These are phyloP conservation scores for Agrochola litura DNA, from an alignment of 2,888 invertebrate genomes.

Conservation along the genomic window DNA sequence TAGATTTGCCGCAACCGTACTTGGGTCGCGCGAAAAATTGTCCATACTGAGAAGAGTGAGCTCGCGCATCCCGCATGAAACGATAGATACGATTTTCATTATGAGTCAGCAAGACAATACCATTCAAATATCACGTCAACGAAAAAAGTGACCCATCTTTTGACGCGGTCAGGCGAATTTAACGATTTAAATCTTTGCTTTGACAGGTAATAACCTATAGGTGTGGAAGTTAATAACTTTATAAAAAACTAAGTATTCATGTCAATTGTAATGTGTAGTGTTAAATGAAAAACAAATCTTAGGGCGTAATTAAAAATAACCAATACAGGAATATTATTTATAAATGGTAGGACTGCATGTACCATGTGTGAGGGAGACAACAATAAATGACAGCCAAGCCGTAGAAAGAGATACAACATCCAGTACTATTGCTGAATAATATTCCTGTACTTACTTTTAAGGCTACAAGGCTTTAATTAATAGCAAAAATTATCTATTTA, in stretches of 20 bases:
- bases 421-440: slow-evolving; percentile 27
- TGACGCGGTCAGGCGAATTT: neutral
- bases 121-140: neutral
- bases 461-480: slow-evolving; percentile 50
- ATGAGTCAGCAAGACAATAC: neutral
- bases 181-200: slow-evolving; percentile 3
- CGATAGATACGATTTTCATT: neutral
- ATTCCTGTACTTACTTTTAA: slow-evolving; percentile 20
- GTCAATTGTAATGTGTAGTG: slow-evolving; percentile 58
- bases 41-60: neutral
- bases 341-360: neutral
- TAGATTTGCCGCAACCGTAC: neutral
- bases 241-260: slow-evolving; percentile 36
- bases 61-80: neutral
- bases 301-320: slow-evolving; percentile 37
- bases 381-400: neutral
- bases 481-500: slow-evolving; percentile 30
- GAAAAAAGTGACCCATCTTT: neutral
- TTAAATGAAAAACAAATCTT: slow-evolving; percentile 42
- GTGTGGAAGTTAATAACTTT: slow-evolving; percentile 23
- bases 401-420: slow-evolving; percentile 1
- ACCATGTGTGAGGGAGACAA: neutral
- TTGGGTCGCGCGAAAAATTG: neutral
- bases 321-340: slow-evolving; percentile 28
- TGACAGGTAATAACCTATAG: neutral